phyloP scores from a whole-genome alignment of 2,888 invertebrate species.

The Callosobruchus maculatus region DNA sequence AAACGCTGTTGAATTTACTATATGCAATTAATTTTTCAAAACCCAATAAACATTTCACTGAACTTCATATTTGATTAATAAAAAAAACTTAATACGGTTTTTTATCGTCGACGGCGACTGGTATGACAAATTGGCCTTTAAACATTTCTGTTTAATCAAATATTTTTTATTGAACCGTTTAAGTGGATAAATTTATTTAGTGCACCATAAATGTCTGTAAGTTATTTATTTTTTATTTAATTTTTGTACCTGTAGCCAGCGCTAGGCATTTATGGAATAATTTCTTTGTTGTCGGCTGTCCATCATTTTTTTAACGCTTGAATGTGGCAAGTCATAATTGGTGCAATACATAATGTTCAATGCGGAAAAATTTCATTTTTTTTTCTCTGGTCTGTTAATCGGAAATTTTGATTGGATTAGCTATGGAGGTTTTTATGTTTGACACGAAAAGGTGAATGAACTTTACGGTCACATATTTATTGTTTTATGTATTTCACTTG shows the following conservation, averaged over 20 bases:
- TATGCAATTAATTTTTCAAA: constrained; percentile 33
- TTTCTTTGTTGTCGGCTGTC: constrained; percentile 4
- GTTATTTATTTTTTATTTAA: neutral
- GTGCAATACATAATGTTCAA: neutral
- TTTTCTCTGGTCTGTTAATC: neutral
- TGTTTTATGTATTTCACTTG: too few species aligned
- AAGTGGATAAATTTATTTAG: neutral
- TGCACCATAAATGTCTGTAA: neutral
- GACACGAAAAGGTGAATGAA: neutral
- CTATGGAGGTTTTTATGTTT: neutral
- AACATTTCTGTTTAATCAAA: neutral
- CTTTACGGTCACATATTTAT: too few species aligned
- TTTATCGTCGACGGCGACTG: neutral
- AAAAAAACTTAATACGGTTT: neutral
- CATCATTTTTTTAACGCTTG: neutral
- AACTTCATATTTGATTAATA: constrained; percentile 8
- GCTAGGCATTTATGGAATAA: neutral
- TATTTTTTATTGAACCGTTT: neutral
- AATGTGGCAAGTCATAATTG: neutral
- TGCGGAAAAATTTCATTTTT: neutral
- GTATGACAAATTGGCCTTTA: constrained; percentile 7
- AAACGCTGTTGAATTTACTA: constrained; percentile 1
- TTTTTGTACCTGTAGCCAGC: neutral
- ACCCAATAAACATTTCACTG: constrained; percentile 27
- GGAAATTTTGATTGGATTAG: neutral